Evolutionary conservation across 2,888 invertebrate genomes (phyloP).

Genomic region (Amphipoea oculea): DNA sequence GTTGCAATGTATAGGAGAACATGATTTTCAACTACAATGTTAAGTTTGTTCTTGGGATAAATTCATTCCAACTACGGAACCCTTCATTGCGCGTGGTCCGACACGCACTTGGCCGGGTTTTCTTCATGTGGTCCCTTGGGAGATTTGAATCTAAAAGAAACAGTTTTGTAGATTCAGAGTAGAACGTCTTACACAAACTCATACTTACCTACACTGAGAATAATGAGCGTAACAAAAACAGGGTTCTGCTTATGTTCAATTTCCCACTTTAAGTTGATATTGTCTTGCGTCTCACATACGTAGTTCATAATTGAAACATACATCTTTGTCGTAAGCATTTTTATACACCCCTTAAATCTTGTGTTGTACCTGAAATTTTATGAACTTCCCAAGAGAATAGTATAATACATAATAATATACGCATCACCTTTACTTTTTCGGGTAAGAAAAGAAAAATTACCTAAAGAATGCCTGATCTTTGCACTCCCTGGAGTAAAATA

Average conservation of each 20-base stretch:
- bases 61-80: no score
- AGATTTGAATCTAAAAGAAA: background rate
- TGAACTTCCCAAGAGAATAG: conserved; percentile 27
- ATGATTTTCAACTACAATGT: no score
- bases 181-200: background rate
- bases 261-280: conserved; percentile 20
- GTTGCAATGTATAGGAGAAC: no score
- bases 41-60: no score
- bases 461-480: background rate
- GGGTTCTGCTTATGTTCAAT: conserved; percentile 10
- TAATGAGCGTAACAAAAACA: background rate
- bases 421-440: background rate
- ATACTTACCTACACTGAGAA: background rate
- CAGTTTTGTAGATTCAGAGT: background rate
- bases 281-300: conserved; percentile 3
- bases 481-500: background rate
- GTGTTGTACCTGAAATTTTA: conserved; percentile 32
- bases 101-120: no score
- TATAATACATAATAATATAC: conserved; percentile 9
- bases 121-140: no score
- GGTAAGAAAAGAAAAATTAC: background rate
- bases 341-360: conserved; percentile 37
- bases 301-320: conserved; percentile 52
- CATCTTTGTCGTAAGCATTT: conserved; percentile 37
- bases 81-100: no score